Percentiles rank a stretch among this genome's conserved stretches.
Evolutionary conservation across 2,888 invertebrate species (phyloP).

Genomic region (Eutolmus rufibarbis): DNA sequence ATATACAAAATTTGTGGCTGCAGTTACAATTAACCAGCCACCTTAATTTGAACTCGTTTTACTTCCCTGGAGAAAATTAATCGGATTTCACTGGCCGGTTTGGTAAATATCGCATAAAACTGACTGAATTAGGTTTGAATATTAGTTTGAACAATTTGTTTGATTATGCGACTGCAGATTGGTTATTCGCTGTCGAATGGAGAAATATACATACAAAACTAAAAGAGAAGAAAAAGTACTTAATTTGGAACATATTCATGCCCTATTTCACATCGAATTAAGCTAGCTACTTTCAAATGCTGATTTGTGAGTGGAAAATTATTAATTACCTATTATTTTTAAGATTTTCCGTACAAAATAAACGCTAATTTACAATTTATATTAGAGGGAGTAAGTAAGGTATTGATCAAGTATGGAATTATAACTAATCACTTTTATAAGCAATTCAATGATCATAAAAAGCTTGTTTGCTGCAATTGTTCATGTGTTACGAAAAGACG

Average conservation of each 20-base stretch:
- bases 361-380: too few relatives aligned
- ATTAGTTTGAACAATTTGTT: not conserved
- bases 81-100: not conserved
- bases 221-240: not conserved
- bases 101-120: not conserved
- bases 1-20: not conserved
- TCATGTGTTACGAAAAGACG: too few relatives aligned
- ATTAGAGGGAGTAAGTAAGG: too few relatives aligned
- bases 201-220: not conserved
- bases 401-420: too few relatives aligned
- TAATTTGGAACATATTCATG: too few relatives aligned
- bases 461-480: too few relatives aligned
- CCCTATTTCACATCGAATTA: not conserved
- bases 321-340: too few relatives aligned
- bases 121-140: not conserved
- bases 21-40: not conserved
- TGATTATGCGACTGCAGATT: not conserved
- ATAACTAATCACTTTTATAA: too few relatives aligned
- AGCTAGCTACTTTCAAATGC: not conserved
- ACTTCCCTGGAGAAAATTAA: not conserved
- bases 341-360: too few relatives aligned
- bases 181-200: not conserved
- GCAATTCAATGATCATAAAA: too few relatives aligned
- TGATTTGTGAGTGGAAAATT: too few relatives aligned
- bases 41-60: not conserved